Base-by-base conservation (phyloP, 2,113 vertebrate genomes). In the Leucoraja erinaceus region DNA sequence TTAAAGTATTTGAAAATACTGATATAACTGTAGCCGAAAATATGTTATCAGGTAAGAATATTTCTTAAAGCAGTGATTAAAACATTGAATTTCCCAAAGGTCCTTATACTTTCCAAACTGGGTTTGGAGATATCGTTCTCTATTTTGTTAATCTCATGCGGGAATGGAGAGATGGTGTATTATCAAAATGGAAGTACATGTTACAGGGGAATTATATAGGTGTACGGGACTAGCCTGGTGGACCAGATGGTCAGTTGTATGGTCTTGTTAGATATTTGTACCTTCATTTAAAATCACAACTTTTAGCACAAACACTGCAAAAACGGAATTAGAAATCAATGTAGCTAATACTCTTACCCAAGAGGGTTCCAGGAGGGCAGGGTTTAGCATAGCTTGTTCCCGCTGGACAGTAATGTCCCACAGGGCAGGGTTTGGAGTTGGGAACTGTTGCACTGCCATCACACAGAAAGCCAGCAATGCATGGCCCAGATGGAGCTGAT, bases 341-440 rank as follows among this genome's bases (percentile, higher is more conserved):
- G n/a, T 18, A 31, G 9, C 59, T 63, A 31, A 61, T 28, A 61
- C 2, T n/a, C 83, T 86, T 59, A 88, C 83, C 83, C 1, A 61
- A 88, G 28, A 63, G 28, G 59, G 83, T 88, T 31, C 83, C 83
- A 63, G 28, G 83, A 31, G 83, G 83, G 61, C 83, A 88, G 4
- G 83, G 83, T 88, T n/a, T 63, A 28, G 83, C 5, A 66, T 88
- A 96, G 93, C 95, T 93, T 0, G 97, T 98, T 76, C 97, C 95
- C 0, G 91, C 0, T 0, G 97, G 98, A 93, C 98, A 99, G 95
- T 97, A 99, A 94, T 98, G 96, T 20, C 98, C 98, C 31, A 94
- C 5, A 59, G 96, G 96, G 94, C 98, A 99, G 16, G 96, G 94
- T 0, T 96, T 95, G n/a, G 93, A 20, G 74, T 95, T 90, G 16